Evolutionary conservation across 2,888 invertebrate genomes (phyloP).

Genomic region (Cynaeus angustus): DNA sequence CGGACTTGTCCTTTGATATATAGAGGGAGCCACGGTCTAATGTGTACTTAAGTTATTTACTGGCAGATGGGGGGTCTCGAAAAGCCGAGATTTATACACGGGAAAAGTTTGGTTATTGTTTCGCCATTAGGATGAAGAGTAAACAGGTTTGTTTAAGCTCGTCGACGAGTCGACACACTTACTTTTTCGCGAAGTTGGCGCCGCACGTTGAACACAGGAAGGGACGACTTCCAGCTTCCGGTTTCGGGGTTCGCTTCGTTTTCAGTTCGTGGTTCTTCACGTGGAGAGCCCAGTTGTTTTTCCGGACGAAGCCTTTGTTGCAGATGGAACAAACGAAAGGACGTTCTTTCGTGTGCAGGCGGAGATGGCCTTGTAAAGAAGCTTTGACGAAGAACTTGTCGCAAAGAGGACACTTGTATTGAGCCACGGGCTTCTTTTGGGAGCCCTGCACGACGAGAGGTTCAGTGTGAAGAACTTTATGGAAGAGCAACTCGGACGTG

Average conservation of each 20-base stretch:
- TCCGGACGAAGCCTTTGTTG: constrained; percentile 78
- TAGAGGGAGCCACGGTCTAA: constrained; percentile 66
- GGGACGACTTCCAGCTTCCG: constrained; percentile 54
- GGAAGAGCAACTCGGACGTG: constrained; percentile 83
- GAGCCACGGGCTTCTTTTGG: constrained; percentile 66
- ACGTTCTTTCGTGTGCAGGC: constrained; percentile 84
- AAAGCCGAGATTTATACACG: constrained; percentile 56
- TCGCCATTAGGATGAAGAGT: constrained; percentile 52
- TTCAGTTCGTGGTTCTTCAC: constrained; percentile 73
- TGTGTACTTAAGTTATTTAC: constrained; percentile 71
- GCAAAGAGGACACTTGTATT: constrained; percentile 81
- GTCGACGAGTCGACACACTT: no score
- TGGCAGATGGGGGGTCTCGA: constrained; percentile 63
- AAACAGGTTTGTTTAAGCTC: constrained; percentile 5
- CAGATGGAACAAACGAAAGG: constrained; percentile 81
- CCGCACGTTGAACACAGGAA: constrained; percentile 72
- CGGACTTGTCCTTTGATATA: constrained; percentile 67
- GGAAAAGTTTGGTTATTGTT: constrained; percentile 52
- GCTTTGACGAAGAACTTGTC: constrained; percentile 78
- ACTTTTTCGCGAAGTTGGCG: constrained; percentile 72
- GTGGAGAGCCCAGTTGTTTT: constrained; percentile 79
- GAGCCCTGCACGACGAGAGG: constrained; percentile 61
- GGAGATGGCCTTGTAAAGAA: constrained; percentile 80
- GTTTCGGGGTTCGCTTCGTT: constrained; percentile 50
- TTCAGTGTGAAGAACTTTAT: constrained; percentile 79